Conservation (phyloP, 2,797 vertebrate species). For the Manis crassicaudata region DNA sequence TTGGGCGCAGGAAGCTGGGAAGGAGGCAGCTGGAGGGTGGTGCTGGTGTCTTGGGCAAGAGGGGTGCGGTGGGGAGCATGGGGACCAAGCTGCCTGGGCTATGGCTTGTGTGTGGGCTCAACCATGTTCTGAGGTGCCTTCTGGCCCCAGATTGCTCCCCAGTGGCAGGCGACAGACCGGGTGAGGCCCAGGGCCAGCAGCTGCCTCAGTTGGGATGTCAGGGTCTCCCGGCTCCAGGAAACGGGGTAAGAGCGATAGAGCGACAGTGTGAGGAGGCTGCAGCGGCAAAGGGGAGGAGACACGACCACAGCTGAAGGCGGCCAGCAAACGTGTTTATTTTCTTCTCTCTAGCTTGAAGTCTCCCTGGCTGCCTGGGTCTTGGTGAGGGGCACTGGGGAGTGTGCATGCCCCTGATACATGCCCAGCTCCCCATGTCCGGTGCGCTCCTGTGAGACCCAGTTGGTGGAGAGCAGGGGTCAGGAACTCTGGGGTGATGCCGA, state of each 20-base stretch:
- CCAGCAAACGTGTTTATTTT: constrained; percentile 48
- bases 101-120: not conserved
- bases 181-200: not conserved
- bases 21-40: not conserved
- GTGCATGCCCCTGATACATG: not conserved
- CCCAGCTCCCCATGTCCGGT: not conserved
- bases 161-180: not conserved
- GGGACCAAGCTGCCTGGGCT: not conserved
- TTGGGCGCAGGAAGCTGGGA: not conserved
- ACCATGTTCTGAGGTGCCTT: not conserved
- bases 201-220: constrained; percentile 47
- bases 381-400: not conserved
- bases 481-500: not conserved
- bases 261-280: not conserved
- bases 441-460: not conserved
- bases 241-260: constrained; percentile 23
- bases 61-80: not conserved
- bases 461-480: not conserved
- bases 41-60: not conserved
- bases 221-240: constrained; percentile 70
- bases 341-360: constrained; percentile 9
- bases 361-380: not conserved
- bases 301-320: not conserved
- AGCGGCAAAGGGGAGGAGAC: not conserved
- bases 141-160: not conserved